These are phyloP conservation scores for Dasyurus viverrinus DNA, from an alignment of 2,113 vertebrate species.

Conservation along the genomic window DNA sequence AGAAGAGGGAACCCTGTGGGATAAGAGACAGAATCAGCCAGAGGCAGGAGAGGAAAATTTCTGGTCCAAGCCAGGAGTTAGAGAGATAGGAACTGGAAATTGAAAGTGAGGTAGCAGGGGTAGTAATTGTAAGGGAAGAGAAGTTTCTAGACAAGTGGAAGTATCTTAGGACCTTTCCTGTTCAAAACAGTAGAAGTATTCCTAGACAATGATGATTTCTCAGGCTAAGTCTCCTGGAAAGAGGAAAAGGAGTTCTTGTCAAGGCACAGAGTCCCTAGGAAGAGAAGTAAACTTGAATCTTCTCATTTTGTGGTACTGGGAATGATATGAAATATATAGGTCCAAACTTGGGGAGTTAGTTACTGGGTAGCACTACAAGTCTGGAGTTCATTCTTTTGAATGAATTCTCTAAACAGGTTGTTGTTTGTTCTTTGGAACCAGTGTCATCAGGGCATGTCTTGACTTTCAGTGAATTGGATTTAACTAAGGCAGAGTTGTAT, in stretches of 20 bases:
- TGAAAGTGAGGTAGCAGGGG: background rate
- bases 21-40: background rate
- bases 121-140: background rate
- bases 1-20: background rate
- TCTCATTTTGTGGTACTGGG: background rate
- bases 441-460: no score
- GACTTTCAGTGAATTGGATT: no score
- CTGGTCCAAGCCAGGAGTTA: background rate
- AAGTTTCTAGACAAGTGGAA: background rate
- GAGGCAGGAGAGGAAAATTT: background rate
- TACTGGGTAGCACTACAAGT: background rate
- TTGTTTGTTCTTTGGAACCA: no score
- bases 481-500: no score
- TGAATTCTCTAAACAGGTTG: background rate
- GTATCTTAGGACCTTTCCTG: background rate
- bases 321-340: background rate
- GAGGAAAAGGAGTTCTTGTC: background rate
- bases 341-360: background rate
- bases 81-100: background rate
- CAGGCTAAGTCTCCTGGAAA: background rate
- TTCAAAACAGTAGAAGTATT: background rate
- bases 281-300: background rate
- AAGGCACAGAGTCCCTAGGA: background rate
- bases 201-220: background rate
- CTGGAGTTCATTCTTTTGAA: background rate